Percentiles rank a stretch among this genome's conserved stretches.
Evolutionary conservation across 2,797 vertebrate species (phyloP).

Genomic region (Carapus acus): DNA sequence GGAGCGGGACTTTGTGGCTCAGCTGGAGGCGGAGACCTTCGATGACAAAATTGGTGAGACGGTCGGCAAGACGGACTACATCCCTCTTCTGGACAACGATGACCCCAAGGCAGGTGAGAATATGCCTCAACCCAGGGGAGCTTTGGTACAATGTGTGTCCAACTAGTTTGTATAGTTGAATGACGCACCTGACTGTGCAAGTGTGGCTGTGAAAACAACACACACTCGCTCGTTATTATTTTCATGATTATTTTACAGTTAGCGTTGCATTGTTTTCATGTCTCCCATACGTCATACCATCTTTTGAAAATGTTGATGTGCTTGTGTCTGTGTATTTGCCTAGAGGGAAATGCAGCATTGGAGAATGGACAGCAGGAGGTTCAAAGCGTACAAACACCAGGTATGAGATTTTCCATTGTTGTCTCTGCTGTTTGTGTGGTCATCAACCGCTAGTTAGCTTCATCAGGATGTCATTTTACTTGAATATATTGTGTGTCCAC

Average conservation of each 20-base stretch:
- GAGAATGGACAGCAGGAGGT: slow-evolving; percentile 82
- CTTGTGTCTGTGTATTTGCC: slow-evolving; percentile 37
- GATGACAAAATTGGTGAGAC: slow-evolving; percentile 90
- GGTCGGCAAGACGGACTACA: slow-evolving; percentile 85
- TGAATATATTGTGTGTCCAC: slow-evolving; percentile 12
- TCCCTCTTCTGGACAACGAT: slow-evolving; percentile 85
- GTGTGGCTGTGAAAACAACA: too few relatives aligned
- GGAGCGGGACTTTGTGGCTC: slow-evolving; percentile 86
- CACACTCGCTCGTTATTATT: too few relatives aligned
- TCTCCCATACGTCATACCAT: too few relatives aligned
- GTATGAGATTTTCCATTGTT: slow-evolving; percentile 70
- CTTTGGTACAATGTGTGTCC: too few relatives aligned
- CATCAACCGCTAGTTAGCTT: slow-evolving; percentile 14
- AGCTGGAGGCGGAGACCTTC: slow-evolving; percentile 84
- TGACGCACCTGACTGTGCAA: too few relatives aligned
- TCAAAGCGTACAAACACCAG: slow-evolving; percentile 70
- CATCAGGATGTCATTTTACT: slow-evolving; percentile 17
- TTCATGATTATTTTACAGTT: too few relatives aligned
- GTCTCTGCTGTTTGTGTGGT: not conserved
- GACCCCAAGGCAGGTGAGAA: slow-evolving; percentile 62
- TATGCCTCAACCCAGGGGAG: not conserved
- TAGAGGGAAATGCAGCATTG: slow-evolving; percentile 66
- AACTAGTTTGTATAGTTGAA: too few relatives aligned
- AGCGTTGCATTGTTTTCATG: slow-evolving; percentile 9
- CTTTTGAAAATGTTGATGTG: too few relatives aligned